Evolutionary conservation across 1,140 invertebrate species (phyloP).

Genomic region (Cephus cinctus): DNA sequence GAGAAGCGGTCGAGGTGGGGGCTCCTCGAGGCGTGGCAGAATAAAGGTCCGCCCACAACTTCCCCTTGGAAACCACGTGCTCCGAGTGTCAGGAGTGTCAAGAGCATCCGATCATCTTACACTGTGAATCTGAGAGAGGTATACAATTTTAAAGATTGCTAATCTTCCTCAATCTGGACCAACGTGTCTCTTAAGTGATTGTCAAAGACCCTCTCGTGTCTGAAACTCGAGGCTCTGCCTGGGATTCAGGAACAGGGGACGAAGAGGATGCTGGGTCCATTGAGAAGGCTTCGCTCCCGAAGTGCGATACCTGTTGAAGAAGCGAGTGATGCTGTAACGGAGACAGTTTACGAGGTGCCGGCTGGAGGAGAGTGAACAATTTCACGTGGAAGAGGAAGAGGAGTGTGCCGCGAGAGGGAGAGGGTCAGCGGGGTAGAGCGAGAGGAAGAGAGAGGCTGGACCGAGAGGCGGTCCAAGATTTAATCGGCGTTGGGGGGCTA

Average conservation of each 20-base stretch:
- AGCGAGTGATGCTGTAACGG: too few relatives aligned
- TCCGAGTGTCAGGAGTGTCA: slow-evolving; percentile 13
- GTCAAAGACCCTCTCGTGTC: too few relatives aligned
- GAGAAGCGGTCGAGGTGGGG: slow-evolving; percentile 26
- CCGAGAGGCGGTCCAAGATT: slow-evolving; percentile 40
- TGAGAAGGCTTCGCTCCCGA: too few relatives aligned
- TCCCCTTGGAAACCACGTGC: slow-evolving; percentile 37
- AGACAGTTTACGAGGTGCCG: too few relatives aligned
- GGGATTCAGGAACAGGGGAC: background rate
- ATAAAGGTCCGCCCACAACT: slow-evolving; percentile 23
- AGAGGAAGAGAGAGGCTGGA: slow-evolving; percentile 16
- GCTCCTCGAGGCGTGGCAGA: slow-evolving; percentile 25
- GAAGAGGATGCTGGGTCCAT: slow-evolving; percentile 8
- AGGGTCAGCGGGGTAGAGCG: slow-evolving; percentile 1
- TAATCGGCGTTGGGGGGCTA: slow-evolving; percentile 38
- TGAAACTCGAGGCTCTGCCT: too few relatives aligned
- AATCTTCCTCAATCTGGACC: too few relatives aligned
- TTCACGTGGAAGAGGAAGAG: slow-evolving; percentile 8
- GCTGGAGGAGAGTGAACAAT: background rate
- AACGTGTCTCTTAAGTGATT: too few relatives aligned
- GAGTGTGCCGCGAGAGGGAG: slow-evolving; percentile 12
- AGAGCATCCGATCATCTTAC: background rate
- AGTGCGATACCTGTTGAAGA: too few relatives aligned
- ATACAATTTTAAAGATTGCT: too few relatives aligned
- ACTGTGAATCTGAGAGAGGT: background rate